phyloP scores from a whole-genome alignment of 2,797 vertebrate species.

The Periparus ater region DNA sequence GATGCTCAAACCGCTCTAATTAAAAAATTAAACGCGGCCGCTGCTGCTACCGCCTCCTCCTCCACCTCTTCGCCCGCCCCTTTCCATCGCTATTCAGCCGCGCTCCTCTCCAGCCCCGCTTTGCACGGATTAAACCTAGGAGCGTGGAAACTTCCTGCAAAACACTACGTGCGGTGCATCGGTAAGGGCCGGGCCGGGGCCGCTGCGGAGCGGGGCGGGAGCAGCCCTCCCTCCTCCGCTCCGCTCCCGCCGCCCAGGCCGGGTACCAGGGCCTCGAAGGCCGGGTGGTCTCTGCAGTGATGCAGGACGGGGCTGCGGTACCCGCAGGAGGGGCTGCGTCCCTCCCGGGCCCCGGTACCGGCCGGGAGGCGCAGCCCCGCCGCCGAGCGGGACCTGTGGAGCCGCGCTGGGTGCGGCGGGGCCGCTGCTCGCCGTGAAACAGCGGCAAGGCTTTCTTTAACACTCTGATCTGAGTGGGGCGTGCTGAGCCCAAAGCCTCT shows the following conservation, averaged over 20 bases:
- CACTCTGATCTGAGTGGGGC: rapidly evolving
- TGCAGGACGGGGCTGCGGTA: background rate
- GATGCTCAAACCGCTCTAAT: conserved; percentile 32
- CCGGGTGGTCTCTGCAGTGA: background rate
- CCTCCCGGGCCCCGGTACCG: background rate
- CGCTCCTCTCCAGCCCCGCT: background rate
- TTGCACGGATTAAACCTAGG: background rate
- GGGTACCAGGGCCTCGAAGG: background rate
- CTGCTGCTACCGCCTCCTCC: background rate
- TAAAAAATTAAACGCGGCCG: conserved; percentile 38
- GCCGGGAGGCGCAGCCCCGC: background rate
- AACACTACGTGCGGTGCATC: conserved; percentile 57
- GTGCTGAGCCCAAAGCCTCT: background rate
- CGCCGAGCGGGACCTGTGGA: conserved; percentile 26
- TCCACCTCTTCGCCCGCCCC: conserved; percentile 25
- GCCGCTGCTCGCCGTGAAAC: background rate
- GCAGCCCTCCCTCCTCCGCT: background rate
- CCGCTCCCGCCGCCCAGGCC: background rate
- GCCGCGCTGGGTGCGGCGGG: background rate
- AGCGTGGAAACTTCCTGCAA: conserved; percentile 67
- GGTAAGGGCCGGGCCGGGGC: background rate
- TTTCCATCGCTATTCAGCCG: background rate
- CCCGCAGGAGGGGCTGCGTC: background rate
- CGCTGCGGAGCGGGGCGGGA: background rate
- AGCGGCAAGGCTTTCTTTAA: background rate